phyloP scores from a whole-genome alignment of 2,888 invertebrate genomes.

The Xestia xanthographa region DNA sequence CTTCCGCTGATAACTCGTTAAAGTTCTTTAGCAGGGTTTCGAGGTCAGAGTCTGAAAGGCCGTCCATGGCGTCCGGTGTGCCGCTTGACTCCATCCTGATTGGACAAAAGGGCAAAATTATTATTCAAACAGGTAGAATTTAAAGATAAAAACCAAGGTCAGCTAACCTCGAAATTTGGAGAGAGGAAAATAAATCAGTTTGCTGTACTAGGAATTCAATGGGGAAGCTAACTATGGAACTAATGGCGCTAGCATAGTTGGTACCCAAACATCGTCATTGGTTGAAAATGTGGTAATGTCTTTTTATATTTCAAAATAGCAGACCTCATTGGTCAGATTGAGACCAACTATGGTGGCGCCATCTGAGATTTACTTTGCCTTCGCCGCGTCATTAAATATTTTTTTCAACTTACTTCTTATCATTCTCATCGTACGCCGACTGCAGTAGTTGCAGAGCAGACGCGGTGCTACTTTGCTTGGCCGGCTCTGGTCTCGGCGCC shows the following conservation, averaged over 20 bases:
- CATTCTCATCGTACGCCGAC: conserved; percentile 86
- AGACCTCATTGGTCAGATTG: too few relatives aligned
- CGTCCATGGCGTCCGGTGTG: conserved; percentile 91
- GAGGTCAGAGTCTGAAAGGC: conserved; percentile 94
- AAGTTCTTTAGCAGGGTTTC: conserved; percentile 94
- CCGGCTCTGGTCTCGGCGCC: neutral
- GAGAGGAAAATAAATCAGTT: neutral
- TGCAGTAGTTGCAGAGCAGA: conserved; percentile 87
- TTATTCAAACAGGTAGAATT: neutral
- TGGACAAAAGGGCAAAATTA: neutral
- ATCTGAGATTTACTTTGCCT: too few relatives aligned
- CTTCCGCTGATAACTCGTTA: conserved; percentile 94
- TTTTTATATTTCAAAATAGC: too few relatives aligned
- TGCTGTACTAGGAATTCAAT: neutral
- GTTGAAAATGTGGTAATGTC: too few relatives aligned
- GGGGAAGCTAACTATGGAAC: too few relatives aligned
- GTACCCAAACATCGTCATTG: too few relatives aligned
- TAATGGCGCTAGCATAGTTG: too few relatives aligned
- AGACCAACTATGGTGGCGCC: too few relatives aligned
- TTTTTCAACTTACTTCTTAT: conserved; percentile 75
- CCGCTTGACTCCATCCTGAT: conserved; percentile 76
- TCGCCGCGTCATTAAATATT: too few relatives aligned
- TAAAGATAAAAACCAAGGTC: neutral
- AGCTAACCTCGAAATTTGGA: neutral
- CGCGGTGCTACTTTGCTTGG: conserved; percentile 70